Conservation (phyloP, 2,113 vertebrate species). For the Peromyscus polionotus region DNA sequence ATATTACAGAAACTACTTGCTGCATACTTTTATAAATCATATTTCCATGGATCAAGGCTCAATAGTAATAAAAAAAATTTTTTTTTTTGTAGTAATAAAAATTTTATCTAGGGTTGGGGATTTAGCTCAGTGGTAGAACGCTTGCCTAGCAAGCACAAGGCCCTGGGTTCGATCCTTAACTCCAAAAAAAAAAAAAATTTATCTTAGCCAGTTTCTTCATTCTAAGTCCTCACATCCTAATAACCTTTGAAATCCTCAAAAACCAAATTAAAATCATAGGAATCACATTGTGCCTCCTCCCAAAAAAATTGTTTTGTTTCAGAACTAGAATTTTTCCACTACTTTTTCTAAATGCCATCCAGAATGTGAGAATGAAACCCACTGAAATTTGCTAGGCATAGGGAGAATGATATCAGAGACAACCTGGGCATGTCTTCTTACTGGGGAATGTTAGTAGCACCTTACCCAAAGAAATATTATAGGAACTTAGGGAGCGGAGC, state of each 20-base stretch:
- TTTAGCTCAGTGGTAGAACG: too few species aligned
- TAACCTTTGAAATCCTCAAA: constrained; percentile 1
- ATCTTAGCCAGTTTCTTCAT: constrained; percentile 65
- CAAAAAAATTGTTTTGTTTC: background rate
- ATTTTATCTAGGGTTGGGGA: too few species aligned
- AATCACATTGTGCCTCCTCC: background rate
- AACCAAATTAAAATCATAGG: constrained; percentile 17
- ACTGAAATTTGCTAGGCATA: background rate
- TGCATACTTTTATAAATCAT: constrained; percentile 66
- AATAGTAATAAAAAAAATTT: constrained; percentile 25
- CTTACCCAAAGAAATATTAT: background rate
- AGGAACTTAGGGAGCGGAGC: background rate
- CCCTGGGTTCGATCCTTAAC: too few species aligned
- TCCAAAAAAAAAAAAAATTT: background rate
- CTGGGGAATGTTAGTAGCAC: background rate
- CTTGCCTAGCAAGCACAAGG: too few species aligned
- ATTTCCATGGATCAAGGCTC: constrained; percentile 53
- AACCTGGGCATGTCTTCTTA: background rate
- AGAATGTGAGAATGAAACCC: background rate
- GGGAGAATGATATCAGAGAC: background rate
- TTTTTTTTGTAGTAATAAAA: too few species aligned
- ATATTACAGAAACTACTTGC: background rate
- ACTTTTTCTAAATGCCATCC: background rate
- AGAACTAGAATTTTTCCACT: background rate
- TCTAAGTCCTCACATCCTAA: constrained; percentile 37